Evolutionary conservation across 92 coral and sea anemone genomes (phyloP), one percentile per base, ranked within the genome.

Genomic region (Nematostella vectensis): DNA sequence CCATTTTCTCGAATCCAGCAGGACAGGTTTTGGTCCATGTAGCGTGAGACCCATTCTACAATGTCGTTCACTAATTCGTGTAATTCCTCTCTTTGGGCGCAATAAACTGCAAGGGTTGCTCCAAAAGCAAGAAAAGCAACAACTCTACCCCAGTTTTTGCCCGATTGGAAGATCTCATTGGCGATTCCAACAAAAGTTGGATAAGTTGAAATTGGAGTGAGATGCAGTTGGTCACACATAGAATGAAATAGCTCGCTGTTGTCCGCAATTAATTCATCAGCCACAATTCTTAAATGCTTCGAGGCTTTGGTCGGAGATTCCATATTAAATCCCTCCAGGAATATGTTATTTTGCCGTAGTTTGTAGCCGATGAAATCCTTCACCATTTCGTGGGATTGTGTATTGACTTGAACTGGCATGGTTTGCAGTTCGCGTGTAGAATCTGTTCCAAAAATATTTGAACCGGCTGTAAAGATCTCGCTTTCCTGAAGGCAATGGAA

Each of bases 101-200:
- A 93, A 27, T 86, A 69, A 20, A 81, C 94, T 2, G 93, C 74
- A 53, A 93, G 52, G 28, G 95, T 83, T 6, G 96, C 99, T 39
- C 99, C 99, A 50, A 93, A 93, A 3, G 99, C 99, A 25, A 93
- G 57, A 62, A 93, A 93, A 17, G 99, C 99, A n/a, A 93, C 99
- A 58, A 93, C 78, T 29, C 99, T 80, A 1, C 99, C 99, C 99
- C 99, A 93, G 58, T 93, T 93, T 68, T 78, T 82, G 10, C 99
- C 99, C 37, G 79, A 82, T 59, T 82, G 94, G 59, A 93, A 93
- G 42, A 93, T 79, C 52, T 93, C 96, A 50, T 93, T 94, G 2
- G 99, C 89, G 37, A 93, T 93, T 47, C 99, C 99, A 24, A 86
- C 81, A 65, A 93, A 93, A 3, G 89, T 93, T 10, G 83, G 71